Base-by-base conservation (phyloP, 2,888 invertebrate genomes). In the Germaria angustata region DNA sequence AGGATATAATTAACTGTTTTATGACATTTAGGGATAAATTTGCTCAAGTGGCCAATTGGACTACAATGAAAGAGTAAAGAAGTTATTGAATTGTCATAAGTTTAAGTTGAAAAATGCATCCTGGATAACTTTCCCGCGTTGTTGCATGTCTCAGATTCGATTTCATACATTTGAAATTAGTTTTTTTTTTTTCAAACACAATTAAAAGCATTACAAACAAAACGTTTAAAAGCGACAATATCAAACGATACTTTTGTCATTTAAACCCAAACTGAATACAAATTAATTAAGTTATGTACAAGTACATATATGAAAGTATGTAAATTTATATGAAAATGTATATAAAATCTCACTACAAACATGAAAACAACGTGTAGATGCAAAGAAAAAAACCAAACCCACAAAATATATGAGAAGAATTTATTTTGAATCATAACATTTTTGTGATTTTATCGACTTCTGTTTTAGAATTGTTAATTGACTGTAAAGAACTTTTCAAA, bases 391-490 rank as follows among this genome's bases (percentile, higher is more conserved):
- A 28, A 49, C n/a, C 13, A 79, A 46, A n/a, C 63, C 20, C 20
- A 71, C 39, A 71, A 59, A 61, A 65, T 32, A 49, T 49, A 49
- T 9, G 68, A 69, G 51, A 73, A 69, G 44, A 75, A 69, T 69
- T 73, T 28, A 28, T 63, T 55, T 53, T 51, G 65, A 66, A 75
- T 51, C 55, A 75, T 65, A 81, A 65, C 69, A 78, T 59, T 78
- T 78, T 46, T 69, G 44, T 57, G 78, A 78, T 78, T 72, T 82
- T 82, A 81, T 81, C 78, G 78, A 75, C 78, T 81, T 81, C 81
- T 81, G 81, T 78, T 81, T 81, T 22, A 73, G 69, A 73, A 81
- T 78, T 65, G 57, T 75, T 78, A 79, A 79, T 79, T 78, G 63
- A 71, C 65, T 79, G 66, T 66, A 79, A 79, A 77, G 59, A 81